Base-by-base conservation (phyloP, 2,888 invertebrate species). In the Odontothrips loti region DNA sequence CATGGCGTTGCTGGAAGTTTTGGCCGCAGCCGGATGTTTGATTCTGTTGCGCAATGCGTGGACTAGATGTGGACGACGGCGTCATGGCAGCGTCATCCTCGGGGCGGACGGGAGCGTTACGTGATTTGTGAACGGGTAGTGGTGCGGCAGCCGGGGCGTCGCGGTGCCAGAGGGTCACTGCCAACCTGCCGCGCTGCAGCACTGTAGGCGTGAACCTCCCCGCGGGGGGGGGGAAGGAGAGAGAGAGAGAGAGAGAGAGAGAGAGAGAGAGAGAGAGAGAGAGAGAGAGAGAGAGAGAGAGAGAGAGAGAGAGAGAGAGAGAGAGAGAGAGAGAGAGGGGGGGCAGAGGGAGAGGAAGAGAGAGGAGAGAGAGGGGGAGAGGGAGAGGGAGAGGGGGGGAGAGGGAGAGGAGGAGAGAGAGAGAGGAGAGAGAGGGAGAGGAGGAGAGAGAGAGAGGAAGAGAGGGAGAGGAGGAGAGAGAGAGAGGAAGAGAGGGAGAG, bases 401-500 rank as follows among this genome's bases (percentile, higher is more conserved):
- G n/a, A n/a, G n/a, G n/a, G 17, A 2, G 20, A 58, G n/a, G 15
- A 15, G 15, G 58, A n/a, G 58, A 20, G 15, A 20, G 58, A n/a
- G n/a, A n/a, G 51, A 51, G n/a, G 9, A 20, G 63, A 63, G 48
- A 48, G 48, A 48, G 48, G 12, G 63, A 12, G 63, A 3, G 63
- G 8, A n/a, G 8, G 63, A 3, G 9, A 3, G 63, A 63, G 9
- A 3, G 63, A 12, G 63, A 63, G 63, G 20, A 20, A 63, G 63
- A 63, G 63, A 63, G 63, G 20, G 63, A 63, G 63, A 63, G 63
- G 20, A 20, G 20, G 63, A 63, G 63, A 63, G 63, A 63, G 63
- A 63, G 63, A 63, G n/a, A 63, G 63, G n/a, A n/a, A 12, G 63
- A 63, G 20, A n/a, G 63, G n/a, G 68, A 51, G 51, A 51, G 51